These are phyloP conservation scores for Sphinx pinastri DNA, from an alignment of 2,888 invertebrate genomes.

Conservation along the genomic window DNA sequence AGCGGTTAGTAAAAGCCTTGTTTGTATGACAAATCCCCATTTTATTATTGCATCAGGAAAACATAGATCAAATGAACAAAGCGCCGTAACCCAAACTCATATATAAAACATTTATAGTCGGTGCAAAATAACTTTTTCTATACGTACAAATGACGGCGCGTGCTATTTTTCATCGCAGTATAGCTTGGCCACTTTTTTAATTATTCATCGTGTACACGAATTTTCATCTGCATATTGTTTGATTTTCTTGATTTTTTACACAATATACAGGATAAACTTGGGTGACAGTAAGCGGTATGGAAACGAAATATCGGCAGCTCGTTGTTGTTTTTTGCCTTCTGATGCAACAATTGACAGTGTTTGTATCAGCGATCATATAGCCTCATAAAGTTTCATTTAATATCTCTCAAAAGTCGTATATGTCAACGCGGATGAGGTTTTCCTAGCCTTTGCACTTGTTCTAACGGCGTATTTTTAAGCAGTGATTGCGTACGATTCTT, in stretches of 20 bases:
- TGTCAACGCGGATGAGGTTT: too few species aligned
- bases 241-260: neutral
- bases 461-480: too few species aligned
- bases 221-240: constrained; percentile 12
- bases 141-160: neutral
- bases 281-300: neutral
- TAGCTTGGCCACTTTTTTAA: neutral
- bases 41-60: constrained; percentile 26
- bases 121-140: constrained; percentile 24
- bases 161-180: neutral
- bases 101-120: constrained; percentile 25
- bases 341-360: too few species aligned
- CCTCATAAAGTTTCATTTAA: too few species aligned
- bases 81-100: constrained; percentile 24
- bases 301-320: neutral
- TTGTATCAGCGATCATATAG: too few species aligned
- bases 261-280: neutral
- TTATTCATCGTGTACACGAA: constrained; percentile 1
- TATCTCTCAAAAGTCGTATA: too few species aligned
- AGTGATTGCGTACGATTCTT: too few species aligned
- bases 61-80: constrained; percentile 28
- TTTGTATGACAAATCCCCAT: constrained; percentile 26
- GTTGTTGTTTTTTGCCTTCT: too few species aligned
- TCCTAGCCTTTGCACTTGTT: too few species aligned
- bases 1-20: neutral